Conservation (phyloP, 2,888 invertebrate species). For the Caradrina clavipalpis region DNA sequence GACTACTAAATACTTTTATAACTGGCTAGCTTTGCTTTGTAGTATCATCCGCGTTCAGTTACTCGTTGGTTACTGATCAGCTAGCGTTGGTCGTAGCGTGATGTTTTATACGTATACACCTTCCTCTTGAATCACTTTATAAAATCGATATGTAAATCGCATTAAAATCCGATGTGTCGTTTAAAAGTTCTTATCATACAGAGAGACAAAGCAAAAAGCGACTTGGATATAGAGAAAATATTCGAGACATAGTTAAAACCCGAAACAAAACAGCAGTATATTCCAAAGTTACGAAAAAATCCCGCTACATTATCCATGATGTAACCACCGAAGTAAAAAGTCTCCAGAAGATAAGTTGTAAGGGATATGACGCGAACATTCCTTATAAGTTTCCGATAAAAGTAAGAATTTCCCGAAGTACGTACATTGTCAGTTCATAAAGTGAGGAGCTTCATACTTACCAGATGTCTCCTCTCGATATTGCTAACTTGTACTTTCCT, state of each 20-base stretch:
- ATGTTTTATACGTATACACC: no score
- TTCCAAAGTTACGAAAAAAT: not conserved
- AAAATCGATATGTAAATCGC: no score
- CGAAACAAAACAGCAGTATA: not conserved
- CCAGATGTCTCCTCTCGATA: slow-evolving; percentile 59
- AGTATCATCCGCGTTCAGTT: no score
- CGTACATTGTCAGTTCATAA: slow-evolving; percentile 58
- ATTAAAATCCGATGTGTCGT: no score
- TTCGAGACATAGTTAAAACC: not conserved
- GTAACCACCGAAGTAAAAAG: slow-evolving; percentile 38
- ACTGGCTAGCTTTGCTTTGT: no score
- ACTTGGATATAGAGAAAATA: not conserved
- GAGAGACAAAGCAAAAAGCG: no score
- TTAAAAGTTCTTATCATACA: no score
- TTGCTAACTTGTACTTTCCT: slow-evolving; percentile 42
- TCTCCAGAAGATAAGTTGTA: slow-evolving; percentile 32
- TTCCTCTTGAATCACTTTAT: no score
- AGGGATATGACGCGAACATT: slow-evolving; percentile 45
- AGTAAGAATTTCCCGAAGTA: slow-evolving; percentile 34
- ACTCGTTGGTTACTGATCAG: no score
- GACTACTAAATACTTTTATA: no score
- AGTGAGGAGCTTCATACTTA: slow-evolving; percentile 39
- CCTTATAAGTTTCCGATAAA: slow-evolving; percentile 56
- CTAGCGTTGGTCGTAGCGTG: no score
- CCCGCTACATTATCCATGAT: slow-evolving; percentile 2